phyloP scores from a whole-genome alignment of 2,888 invertebrate genomes.

The Drosophila imparisetae region DNA sequence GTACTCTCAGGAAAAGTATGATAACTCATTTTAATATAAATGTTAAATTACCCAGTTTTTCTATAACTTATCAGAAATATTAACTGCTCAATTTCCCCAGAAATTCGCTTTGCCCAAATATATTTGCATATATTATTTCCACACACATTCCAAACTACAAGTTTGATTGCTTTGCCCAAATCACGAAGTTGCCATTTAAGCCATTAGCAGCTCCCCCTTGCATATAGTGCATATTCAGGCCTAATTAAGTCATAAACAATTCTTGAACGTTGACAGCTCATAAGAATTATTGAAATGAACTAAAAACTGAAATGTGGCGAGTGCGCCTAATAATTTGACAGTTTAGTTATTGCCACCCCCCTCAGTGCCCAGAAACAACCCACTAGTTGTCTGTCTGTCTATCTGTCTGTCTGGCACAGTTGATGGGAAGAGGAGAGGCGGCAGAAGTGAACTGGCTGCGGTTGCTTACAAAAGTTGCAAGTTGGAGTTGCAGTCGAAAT shows the following conservation, averaged over 20 bases:
- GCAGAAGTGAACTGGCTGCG: conserved; percentile 17
- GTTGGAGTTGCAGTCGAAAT: conserved; percentile 70
- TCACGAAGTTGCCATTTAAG: conserved; percentile 15
- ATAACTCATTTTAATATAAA: not conserved
- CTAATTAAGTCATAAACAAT: conserved; percentile 76
- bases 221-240: conserved; percentile 21
- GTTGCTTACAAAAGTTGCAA: conserved; percentile 56
- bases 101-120: not conserved
- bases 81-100: not conserved
- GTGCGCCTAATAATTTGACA: conserved; percentile 77
- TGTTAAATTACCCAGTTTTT: not conserved
- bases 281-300: conserved; percentile 67
- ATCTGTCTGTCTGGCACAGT: conserved; percentile 7
- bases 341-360: conserved; percentile 59
- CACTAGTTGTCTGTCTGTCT: conserved; percentile 1
- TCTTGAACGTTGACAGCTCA: conserved; percentile 67
- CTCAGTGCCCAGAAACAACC: not conserved
- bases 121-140: conserved; percentile 2
- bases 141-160: not conserved
- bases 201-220: conserved; percentile 2
- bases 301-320: conserved; percentile 45
- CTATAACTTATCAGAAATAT: no score
- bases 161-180: conserved; percentile 15
- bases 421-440: not conserved
- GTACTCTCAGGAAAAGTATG: not conserved